Evolutionary conservation across 2,888 invertebrate genomes (phyloP).

Genomic region (Lagria hirta): DNA sequence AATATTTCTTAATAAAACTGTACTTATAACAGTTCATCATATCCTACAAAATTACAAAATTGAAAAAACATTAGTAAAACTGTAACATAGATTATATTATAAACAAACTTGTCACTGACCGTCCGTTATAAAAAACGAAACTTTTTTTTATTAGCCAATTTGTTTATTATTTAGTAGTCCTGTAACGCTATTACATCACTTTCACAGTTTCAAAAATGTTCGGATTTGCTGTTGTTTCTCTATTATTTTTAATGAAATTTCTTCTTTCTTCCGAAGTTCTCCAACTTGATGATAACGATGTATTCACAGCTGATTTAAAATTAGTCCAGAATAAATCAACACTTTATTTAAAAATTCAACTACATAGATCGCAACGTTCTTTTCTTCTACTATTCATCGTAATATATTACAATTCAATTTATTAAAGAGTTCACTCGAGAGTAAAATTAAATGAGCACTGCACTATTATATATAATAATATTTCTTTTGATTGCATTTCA

Average conservation of each 20-base stretch:
- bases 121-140: constrained; percentile 37
- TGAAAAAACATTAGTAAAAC: constrained; percentile 45
- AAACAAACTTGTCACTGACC: constrained; percentile 45
- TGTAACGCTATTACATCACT: constrained; percentile 37
- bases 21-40: constrained; percentile 37
- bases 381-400: too few relatives aligned
- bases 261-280: constrained; percentile 18
- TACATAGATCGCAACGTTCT: constrained; percentile 38
- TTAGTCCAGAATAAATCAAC: constrained; percentile 47
- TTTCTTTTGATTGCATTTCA: constrained; percentile 38
- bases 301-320: constrained; percentile 26
- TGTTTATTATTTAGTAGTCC: constrained; percentile 48
- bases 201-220: constrained; percentile 31
- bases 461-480: constrained; percentile 44
- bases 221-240: constrained; percentile 21
- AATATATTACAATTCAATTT: constrained; percentile 47
- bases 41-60: constrained; percentile 46
- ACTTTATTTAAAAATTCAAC: constrained; percentile 44
- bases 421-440: constrained; percentile 48
- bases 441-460: constrained; percentile 50
- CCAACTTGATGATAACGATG: constrained; percentile 10
- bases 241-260: too few relatives aligned
- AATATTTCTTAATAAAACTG: constrained; percentile 43
- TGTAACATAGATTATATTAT: constrained; percentile 48
- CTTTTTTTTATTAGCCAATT: constrained; percentile 47